Evolutionary conservation across 2,797 vertebrate genomes (phyloP), one percentile per base, ranked within the genome.

Genomic region (Malacoctenus gilli): DNA sequence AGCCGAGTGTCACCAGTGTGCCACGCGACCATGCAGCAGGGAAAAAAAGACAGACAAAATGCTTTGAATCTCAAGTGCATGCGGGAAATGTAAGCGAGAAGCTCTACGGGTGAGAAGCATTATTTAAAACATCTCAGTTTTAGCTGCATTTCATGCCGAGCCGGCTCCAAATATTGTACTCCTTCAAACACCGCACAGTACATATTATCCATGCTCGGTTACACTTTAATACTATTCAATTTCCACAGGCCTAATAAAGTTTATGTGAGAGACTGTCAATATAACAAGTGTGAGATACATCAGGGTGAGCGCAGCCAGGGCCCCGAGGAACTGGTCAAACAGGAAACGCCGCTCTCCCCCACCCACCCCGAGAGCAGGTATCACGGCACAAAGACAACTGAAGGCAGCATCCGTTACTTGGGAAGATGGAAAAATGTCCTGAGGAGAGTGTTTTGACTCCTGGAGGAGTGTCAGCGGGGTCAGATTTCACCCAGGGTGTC

Each of bases 201-300:
- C 68, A 81, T 72, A 77, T 85, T 81, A 75, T 72, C 56, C 63
- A 57, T 41, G 75, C 84, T 78, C 77, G 61, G 76, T 77, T 79
- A 75, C 73, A 75, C 78, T 75, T 84, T 77, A 78, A 78, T 67
- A 70, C 50, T 32, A 55, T 69, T 77, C 80, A 69, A 59, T 82
- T 81, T 80, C 75, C 75, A 53, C 65, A 56, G 56, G 75, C 54
- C 72, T 71, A 74, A 85, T 85, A 79, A 85, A 81, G 72, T 87
- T 82, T 85, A 85, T 70, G 56, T 63, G 73, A 79, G 78, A 59
- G 49, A 57, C 36, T 65, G 79, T 76, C 77, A 48, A 59, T 81
- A 63, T 66, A 77, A 83, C 79, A 66, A 77, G 76, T 47, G 56
- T 34, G 58, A 59, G 61, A 72, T 72, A 64, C 73, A 67, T 72